phyloP scores from a whole-genome alignment of 2,888 invertebrate genomes.

The Lasioglossum pauxillum region DNA sequence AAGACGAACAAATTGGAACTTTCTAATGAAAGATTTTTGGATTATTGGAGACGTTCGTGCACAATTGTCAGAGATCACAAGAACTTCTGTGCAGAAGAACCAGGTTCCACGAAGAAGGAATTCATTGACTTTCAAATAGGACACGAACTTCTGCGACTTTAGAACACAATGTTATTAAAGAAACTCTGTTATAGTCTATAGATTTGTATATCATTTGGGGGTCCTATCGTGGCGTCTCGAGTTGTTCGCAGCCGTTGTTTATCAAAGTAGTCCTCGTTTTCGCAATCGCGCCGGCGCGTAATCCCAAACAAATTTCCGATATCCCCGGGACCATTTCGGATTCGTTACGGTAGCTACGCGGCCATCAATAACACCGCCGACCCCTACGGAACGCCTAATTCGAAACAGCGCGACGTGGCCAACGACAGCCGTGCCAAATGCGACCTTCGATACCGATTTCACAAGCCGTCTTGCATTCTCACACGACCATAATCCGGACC shows the following conservation, averaged over 20 bases:
- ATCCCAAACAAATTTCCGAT: conserved; percentile 48
- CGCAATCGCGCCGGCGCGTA: conserved; percentile 16
- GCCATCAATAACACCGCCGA: conserved; percentile 54
- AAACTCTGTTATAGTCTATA: too few relatives aligned
- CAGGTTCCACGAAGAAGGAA: too few relatives aligned
- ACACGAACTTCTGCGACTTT: too few relatives aligned
- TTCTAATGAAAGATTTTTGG: too few relatives aligned
- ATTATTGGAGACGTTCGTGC: too few relatives aligned
- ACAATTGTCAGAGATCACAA: too few relatives aligned
- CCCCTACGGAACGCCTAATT: conserved; percentile 43
- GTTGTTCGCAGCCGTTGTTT: conserved; percentile 8
- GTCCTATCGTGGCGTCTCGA: too few relatives aligned
- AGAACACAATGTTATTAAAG: too few relatives aligned
- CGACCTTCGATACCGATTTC: conserved; percentile 58
- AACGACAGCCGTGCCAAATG: conserved; percentile 56
- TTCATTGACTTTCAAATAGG: too few relatives aligned
- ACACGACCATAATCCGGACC: conserved; percentile 41
- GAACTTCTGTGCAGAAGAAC: too few relatives aligned
- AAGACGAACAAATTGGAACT: too few relatives aligned
- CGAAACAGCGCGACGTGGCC: conserved; percentile 36
- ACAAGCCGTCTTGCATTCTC: conserved; percentile 44
- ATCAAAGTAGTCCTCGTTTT: neutral
- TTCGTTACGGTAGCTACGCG: conserved; percentile 51
- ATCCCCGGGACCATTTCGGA: conserved; percentile 47
- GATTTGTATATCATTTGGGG: too few relatives aligned